Evolutionary conservation across 2,797 vertebrate genomes (phyloP).

Genomic region (Tragelaphus oryx): DNA sequence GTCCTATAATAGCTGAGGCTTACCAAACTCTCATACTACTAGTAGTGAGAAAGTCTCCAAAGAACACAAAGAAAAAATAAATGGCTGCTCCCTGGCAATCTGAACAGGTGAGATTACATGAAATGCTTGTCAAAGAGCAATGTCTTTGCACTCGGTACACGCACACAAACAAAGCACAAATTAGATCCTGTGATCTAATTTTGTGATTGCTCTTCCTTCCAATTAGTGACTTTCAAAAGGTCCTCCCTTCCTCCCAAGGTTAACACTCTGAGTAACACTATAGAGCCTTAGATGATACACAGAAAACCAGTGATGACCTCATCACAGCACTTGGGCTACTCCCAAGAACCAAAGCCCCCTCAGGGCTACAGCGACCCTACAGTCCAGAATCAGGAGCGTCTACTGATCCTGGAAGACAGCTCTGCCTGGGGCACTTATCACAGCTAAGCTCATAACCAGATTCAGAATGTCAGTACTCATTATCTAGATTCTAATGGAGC

Average conservation of each 20-base stretch:
- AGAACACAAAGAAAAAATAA: not conserved
- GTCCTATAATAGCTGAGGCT: not conserved
- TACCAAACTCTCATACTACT: not conserved
- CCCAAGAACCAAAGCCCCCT: not conserved
- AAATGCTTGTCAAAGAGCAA: not conserved
- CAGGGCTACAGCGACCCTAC: not conserved
- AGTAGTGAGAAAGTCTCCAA: not conserved
- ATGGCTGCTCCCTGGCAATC: not conserved
- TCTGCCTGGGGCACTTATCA: not conserved
- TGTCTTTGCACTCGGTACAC: not conserved
- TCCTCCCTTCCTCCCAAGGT: not conserved
- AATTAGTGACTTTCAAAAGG: not conserved
- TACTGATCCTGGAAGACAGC: not conserved
- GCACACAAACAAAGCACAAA: not conserved
- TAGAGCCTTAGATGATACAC: not conserved
- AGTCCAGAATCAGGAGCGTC: not conserved
- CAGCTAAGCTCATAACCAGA: constrained; percentile 33
- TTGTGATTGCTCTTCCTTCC: not conserved
- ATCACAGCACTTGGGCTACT: not conserved
- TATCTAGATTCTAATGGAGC: constrained; percentile 68
- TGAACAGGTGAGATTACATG: not conserved
- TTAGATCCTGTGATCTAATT: not conserved
- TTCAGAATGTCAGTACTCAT: constrained; percentile 75
- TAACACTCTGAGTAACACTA: not conserved
- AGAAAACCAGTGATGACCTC: not conserved